phyloP scores from a whole-genome alignment of 2,113 vertebrate species.

The Aleadryas rufinucha region DNA sequence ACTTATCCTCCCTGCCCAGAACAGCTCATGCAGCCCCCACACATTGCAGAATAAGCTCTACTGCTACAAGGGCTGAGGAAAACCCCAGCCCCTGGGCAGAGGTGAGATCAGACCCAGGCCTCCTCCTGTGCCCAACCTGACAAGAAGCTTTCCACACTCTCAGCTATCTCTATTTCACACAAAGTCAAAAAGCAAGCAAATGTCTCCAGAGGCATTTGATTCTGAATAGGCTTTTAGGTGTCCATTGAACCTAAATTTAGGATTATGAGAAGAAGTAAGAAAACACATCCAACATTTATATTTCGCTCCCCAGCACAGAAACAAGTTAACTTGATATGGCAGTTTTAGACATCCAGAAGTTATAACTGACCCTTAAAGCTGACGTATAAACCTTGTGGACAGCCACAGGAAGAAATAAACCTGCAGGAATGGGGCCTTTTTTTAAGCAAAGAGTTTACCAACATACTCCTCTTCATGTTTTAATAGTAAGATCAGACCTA shows the following conservation, averaged over 20 bases:
- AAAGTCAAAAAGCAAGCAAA: neutral
- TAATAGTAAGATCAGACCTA: neutral
- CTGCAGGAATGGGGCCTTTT: neutral
- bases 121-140: neutral
- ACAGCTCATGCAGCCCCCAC: neutral
- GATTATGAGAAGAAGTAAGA: neutral
- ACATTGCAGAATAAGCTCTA: neutral
- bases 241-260: neutral
- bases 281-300: neutral
- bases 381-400: neutral
- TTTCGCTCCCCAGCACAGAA: neutral
- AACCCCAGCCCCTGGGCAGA: neutral
- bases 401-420: neutral
- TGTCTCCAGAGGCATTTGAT: neutral
- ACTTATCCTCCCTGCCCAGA: constrained; percentile 56
- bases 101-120: neutral
- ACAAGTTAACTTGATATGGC: neutral
- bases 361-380: neutral
- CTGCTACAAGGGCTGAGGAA: neutral
- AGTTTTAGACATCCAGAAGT: neutral
- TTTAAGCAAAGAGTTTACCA: neutral
- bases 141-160: constrained; percentile 22
- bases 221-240: neutral
- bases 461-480: neutral
- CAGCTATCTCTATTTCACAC: neutral